phyloP scores from a whole-genome alignment of 2,797 vertebrate genomes.

The Saxicola maurus region DNA sequence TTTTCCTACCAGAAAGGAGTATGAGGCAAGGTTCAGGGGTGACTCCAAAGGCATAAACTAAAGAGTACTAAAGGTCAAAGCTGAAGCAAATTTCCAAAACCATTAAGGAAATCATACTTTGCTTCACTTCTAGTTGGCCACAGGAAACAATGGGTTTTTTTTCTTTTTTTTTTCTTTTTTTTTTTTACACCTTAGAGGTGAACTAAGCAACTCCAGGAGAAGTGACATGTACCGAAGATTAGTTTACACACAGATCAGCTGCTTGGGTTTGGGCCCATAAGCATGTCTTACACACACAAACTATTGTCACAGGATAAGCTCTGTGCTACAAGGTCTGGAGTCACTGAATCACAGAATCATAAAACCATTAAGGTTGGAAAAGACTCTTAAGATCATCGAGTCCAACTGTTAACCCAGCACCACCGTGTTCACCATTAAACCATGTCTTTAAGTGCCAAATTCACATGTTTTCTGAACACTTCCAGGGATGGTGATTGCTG shows the following conservation, averaged over 20 bases:
- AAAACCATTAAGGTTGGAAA: not conserved
- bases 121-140: not conserved
- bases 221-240: not conserved
- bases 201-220: not conserved
- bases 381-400: not conserved
- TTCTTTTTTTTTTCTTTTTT: not conserved
- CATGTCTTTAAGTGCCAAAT: not conserved
- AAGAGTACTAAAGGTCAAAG: not conserved
- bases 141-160: not conserved
- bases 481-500: not conserved
- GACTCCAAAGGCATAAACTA: not conserved
- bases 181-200: fast-evolving
- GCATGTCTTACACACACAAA: not conserved
- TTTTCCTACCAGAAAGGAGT: not conserved
- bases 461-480: not conserved
- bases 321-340: not conserved
- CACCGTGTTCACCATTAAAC: not conserved
- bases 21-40: not conserved
- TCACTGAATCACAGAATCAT: not conserved
- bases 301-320: not conserved
- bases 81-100: not conserved
- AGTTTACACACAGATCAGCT: not conserved
- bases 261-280: not conserved
- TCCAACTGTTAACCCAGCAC: not conserved
- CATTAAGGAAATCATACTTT: not conserved